Evolutionary conservation across 2,888 invertebrate genomes (phyloP), one percentile per base, ranked within the genome.

Genomic region (Eustalomyia histrio): DNA sequence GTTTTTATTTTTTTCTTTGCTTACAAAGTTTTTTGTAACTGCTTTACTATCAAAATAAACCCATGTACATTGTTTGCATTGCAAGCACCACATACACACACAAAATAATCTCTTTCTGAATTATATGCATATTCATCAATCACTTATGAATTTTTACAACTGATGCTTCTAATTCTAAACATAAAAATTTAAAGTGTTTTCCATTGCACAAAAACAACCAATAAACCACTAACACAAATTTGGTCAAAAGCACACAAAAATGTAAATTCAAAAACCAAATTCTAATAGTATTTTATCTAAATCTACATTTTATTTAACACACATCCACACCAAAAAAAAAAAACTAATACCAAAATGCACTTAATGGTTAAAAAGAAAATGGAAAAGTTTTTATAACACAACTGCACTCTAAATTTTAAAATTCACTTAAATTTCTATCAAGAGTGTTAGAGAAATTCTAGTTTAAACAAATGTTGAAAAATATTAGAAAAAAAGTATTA

Each of bases 31-130:
- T n/a, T 47, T 5, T 47, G 43, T n/a, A 47, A 5, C n/a, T 47
- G n/a, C 43, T 47, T n/a, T 47, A 47, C 43, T n/a, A 6, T 14
- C n/a, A n/a, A 14, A 14, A n/a, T n/a, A 4, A 47, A n/a, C 43
- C n/a, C 12, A 67, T 67, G 67, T 67, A 67, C 67, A 67, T 39
- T 21, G 50, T 53, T 65, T 55, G 21, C 16, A 50, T 50, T 50
- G 63, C 16, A 61, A 29, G 43, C 24, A 61, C 61, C 61, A 43
- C 39, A 39, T 12, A n/a, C 43, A 47, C n/a, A 47, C 16, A 47
- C 47, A 63, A 63, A 43, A 29, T 63, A 50, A 63, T 63, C 61
- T 63, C 63, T 50, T 17, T 47, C 12, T 47, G 43, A 47, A n/a
- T 12, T 39, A 14, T 47, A 47, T 47, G 16, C 14, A 47, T 47